A percentile compares a stretch with the other conserved stretches of the same genome.
phyloP scores from a whole-genome alignment of 2,888 invertebrate species.

The Dermolepida albohirtum region DNA sequence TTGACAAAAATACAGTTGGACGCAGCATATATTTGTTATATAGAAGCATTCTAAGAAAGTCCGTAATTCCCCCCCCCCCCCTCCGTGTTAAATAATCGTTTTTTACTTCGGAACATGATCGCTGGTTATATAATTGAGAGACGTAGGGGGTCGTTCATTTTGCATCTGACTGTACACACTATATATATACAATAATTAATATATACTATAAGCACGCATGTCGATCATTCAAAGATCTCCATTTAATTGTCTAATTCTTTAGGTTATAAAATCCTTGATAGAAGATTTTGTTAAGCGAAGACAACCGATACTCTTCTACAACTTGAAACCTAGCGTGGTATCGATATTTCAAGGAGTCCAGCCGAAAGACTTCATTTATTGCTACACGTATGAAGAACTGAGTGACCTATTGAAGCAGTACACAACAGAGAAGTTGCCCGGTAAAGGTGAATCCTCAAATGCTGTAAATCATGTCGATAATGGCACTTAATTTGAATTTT shows the following conservation, averaged over 20 bases:
- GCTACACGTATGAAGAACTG: constrained; percentile 68
- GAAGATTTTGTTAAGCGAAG: constrained; percentile 71
- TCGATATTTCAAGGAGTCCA: constrained; percentile 71
- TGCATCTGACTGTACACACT: too few species aligned
- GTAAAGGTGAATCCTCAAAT: constrained; percentile 4
- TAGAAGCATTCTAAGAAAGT: too few species aligned
- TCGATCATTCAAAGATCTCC: background rate
- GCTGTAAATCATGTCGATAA: constrained; percentile 10
- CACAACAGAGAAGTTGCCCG: background rate
- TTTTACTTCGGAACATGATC: too few species aligned
- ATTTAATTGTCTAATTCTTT: constrained; percentile 45
- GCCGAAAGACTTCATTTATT: constrained; percentile 69
- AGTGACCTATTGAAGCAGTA: constrained; percentile 68
- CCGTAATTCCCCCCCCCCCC: too few species aligned
- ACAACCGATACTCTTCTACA: constrained; percentile 70
- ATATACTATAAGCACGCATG: too few species aligned
- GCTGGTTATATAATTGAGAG: too few species aligned
- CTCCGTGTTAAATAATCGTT: too few species aligned
- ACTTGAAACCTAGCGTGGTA: constrained; percentile 70
- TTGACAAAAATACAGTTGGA: too few species aligned
- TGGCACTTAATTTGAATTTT: constrained; percentile 12
- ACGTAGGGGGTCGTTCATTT: too few species aligned
- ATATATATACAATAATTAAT: too few species aligned
- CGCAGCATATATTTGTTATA: too few species aligned
- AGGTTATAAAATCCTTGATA: constrained; percentile 74